A percentile compares a stretch with the other conserved stretches of the same genome.
These are phyloP conservation scores for Mobula hypostoma DNA, from an alignment of 2,113 vertebrate genomes.

Conservation along the genomic window DNA sequence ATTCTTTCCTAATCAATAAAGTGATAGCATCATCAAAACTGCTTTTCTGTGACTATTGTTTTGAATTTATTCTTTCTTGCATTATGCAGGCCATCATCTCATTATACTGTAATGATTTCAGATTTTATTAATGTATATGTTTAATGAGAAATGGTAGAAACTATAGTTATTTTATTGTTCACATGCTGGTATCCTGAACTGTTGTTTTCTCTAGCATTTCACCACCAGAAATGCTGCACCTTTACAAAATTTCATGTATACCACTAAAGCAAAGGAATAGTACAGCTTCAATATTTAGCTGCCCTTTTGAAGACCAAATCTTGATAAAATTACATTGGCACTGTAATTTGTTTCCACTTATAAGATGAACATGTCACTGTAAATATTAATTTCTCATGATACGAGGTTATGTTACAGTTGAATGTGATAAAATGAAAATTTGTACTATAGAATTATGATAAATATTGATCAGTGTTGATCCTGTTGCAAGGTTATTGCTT, in stretches of 20 bases:
- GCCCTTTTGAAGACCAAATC: neutral
- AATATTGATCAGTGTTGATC: neutral
- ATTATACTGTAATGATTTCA: neutral
- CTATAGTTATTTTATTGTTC: neutral
- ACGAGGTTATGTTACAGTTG: neutral
- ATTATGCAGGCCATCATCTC: neutral
- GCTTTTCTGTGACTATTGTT: neutral
- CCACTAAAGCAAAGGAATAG: neutral
- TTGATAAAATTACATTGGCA: neutral
- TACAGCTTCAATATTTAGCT: neutral
- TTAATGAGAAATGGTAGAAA: neutral
- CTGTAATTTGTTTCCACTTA: neutral
- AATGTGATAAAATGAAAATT: neutral
- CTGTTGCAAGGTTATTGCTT: neutral
- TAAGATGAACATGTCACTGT: neutral
- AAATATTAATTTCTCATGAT: neutral
- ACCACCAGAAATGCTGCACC: neutral
- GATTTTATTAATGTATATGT: conserved; percentile 2
- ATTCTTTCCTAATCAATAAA: neutral
- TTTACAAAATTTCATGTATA: neutral
- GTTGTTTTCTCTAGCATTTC: neutral
- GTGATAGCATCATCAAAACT: neutral
- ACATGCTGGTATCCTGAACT: neutral
- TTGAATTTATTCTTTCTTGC: neutral
- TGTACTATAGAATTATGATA: neutral